A percentile compares a stretch with the other conserved stretches of the same genome.
Evolutionary conservation across 2,797 vertebrate genomes (phyloP).

Genomic region (Nannoperca australis): DNA sequence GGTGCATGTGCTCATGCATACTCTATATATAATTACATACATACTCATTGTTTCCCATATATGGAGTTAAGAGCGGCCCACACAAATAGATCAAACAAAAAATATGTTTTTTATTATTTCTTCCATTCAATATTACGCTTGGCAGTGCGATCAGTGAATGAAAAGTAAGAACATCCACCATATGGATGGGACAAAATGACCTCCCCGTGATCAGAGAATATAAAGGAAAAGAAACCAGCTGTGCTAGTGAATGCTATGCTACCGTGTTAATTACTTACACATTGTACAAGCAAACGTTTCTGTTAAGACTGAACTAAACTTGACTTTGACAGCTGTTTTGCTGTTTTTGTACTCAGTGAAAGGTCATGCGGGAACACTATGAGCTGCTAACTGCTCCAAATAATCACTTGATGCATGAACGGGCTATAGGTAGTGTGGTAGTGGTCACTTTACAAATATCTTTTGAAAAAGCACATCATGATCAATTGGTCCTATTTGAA

Average conservation of each 20-base stretch:
- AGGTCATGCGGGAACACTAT: constrained; percentile 14
- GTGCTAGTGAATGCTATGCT: neutral
- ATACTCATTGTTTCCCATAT: neutral
- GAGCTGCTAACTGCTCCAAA: constrained; percentile 10
- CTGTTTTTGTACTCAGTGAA: neutral
- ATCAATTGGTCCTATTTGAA: constrained; percentile 9
- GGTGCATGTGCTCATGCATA: constrained; percentile 20
- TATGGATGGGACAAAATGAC: neutral
- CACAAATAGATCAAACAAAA: neutral
- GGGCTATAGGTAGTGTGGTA: too few species aligned
- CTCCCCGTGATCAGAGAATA: neutral
- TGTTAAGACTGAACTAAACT: constrained; percentile 10
- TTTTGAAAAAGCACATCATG: neutral
- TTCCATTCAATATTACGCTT: neutral
- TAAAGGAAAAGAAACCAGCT: constrained; percentile 3
- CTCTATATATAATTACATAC: constrained; percentile 8
- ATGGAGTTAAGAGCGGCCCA: neutral
- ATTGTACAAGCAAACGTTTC: constrained; percentile 5
- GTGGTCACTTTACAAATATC: neutral
- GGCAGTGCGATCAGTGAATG: neutral
- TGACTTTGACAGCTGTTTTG: constrained; percentile 13
- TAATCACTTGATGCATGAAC: constrained; percentile 4
- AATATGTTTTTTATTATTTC: neutral
- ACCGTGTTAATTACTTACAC: neutral
- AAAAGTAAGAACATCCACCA: neutral